Evolutionary conservation across 2,797 vertebrate species (phyloP).

Genomic region (Periparus ater): DNA sequence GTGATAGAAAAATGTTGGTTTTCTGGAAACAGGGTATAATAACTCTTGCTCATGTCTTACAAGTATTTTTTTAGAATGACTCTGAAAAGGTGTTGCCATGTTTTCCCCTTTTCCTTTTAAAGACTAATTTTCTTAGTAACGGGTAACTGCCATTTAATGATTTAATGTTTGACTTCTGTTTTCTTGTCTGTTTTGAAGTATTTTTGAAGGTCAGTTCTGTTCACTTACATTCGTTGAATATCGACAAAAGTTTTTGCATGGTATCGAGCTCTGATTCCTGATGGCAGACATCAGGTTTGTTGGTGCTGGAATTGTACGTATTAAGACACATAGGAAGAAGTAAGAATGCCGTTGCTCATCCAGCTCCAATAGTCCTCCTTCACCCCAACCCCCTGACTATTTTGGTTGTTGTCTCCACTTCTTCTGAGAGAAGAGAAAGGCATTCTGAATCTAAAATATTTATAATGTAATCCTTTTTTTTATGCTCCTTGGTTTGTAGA

Average conservation of each 20-base stretch:
- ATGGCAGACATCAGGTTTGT: background rate
- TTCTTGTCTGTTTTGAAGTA: background rate
- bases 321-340: background rate
- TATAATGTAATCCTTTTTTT: background rate
- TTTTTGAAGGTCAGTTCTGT: background rate
- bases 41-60: background rate
- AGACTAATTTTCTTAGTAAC: background rate
- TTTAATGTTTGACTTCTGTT: background rate
- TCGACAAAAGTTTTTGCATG: background rate
- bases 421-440: background rate
- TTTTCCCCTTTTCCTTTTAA: background rate
- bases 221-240: background rate
- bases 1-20: fast-evolving
- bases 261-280: background rate
- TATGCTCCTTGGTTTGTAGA: background rate
- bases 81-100: background rate
- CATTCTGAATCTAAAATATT: background rate
- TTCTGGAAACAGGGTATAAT: background rate
- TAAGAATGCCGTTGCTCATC: background rate
- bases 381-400: fast-evolving
- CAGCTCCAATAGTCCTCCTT: background rate
- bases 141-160: too few relatives aligned
- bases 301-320: fast-evolving
- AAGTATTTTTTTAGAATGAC: background rate
- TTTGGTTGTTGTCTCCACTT: background rate